Percentiles rank a stretch among this genome's conserved stretches.
Conservation (phyloP, 2,888 invertebrate species). For the Pterostichus niger region DNA sequence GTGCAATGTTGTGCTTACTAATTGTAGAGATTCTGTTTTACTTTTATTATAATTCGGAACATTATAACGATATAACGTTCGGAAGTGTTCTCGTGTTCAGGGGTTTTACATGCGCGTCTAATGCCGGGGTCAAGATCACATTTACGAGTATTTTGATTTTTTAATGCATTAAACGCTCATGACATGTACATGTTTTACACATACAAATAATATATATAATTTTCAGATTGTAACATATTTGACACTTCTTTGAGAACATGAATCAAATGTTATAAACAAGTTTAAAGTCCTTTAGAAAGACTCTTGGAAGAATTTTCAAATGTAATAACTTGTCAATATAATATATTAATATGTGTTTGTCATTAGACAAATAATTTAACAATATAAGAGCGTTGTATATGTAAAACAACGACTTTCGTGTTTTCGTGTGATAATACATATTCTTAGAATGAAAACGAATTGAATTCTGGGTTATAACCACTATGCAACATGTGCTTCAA, state of each 20-base stretch:
- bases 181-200: slow-evolving; percentile 48
- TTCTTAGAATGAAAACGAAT: slow-evolving; percentile 58
- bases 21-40: slow-evolving; percentile 57
- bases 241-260: slow-evolving; percentile 44
- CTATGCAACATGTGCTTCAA: slow-evolving; percentile 5
- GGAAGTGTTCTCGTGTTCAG: slow-evolving; percentile 10
- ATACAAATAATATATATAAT: slow-evolving; percentile 48
- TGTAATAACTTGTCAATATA: slow-evolving; percentile 36
- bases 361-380: slow-evolving; percentile 34
- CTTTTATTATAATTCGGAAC: slow-evolving; percentile 27
- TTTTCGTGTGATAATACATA: slow-evolving; percentile 55
- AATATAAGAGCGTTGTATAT: slow-evolving; percentile 39
- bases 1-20: slow-evolving; percentile 65
- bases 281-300: slow-evolving; percentile 45
- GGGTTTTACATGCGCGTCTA: slow-evolving; percentile 23
- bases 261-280: slow-evolving; percentile 36
- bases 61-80: neutral
- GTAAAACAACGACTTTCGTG: slow-evolving; percentile 47
- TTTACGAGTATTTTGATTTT: slow-evolving; percentile 25
- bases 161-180: slow-evolving; percentile 32
- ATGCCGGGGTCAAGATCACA: slow-evolving; percentile 8
- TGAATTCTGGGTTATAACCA: slow-evolving; percentile 55
- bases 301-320: slow-evolving; percentile 44
- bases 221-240: slow-evolving; percentile 52
- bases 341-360: slow-evolving; percentile 28